Conservation (phyloP, 2,797 vertebrate genomes). For the Schizopygopsis malacanthus region DNA sequence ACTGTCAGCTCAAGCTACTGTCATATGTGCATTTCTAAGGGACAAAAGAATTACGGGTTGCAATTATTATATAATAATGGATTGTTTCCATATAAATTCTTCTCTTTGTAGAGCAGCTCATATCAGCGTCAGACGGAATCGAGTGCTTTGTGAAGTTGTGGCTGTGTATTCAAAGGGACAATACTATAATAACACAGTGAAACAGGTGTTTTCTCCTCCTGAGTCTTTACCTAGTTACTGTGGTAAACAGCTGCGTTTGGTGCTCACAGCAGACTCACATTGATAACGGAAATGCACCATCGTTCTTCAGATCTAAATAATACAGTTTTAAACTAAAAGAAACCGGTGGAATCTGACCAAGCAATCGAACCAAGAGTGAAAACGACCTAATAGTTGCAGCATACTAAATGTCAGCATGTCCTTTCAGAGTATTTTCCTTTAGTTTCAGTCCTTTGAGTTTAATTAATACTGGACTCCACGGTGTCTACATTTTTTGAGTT, state of each 20-base stretch:
- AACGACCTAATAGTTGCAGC: not conserved
- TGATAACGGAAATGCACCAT: not conserved
- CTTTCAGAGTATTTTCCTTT: slow-evolving; percentile 1
- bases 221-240: slow-evolving; percentile 38
- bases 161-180: slow-evolving; percentile 18
- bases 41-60: not conserved
- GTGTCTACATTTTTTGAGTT: not conserved
- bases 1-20: too few species aligned
- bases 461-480: not conserved
- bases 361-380: not conserved
- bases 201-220: not conserved
- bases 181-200: slow-evolving; percentile 18
- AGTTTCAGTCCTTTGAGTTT: slow-evolving; percentile 9
- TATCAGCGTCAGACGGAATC: not conserved
- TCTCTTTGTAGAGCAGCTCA: not conserved
- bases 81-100: not conserved
- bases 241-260: slow-evolving; percentile 21
- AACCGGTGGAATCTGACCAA: not conserved
- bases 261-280: not conserved
- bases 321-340: not conserved
- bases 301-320: not conserved
- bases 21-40: too few species aligned
- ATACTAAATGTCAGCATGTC: slow-evolving; percentile 7
- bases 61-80: not conserved
- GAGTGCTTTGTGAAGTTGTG: not conserved